phyloP scores from a whole-genome alignment of 2,888 invertebrate genomes.

The Onthophagus sagittarius region DNA sequence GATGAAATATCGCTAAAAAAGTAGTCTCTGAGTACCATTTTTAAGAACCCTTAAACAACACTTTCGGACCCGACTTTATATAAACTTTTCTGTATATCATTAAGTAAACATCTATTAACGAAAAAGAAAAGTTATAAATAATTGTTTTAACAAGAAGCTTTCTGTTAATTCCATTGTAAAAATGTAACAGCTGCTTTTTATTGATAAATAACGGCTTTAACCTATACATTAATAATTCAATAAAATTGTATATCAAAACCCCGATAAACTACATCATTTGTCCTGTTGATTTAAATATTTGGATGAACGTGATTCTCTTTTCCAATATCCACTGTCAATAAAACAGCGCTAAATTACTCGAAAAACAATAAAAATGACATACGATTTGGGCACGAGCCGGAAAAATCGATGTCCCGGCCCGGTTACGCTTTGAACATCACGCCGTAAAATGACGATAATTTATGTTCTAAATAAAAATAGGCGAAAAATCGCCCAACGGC shows the following conservation, averaged over 20 bases:
- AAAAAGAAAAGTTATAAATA: no score
- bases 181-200: no score
- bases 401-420: background rate
- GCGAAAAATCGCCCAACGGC: background rate
- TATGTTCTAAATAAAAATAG: background rate
- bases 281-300: background rate
- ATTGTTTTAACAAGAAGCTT: no score
- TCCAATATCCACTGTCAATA: background rate
- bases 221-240: background rate
- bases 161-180: no score
- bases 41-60: no score
- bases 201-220: no score
- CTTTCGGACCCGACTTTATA: no score
- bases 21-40: no score
- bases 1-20: no score
- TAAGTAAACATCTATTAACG: no score
- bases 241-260: background rate
- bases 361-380: background rate
- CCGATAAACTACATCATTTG: background rate
- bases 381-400: background rate
- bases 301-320: background rate
- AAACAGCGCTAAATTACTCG: background rate
- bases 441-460: background rate
- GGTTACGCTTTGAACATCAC: background rate
- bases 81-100: no score